These are phyloP conservation scores for Hephaestus fuliginosus DNA, from an alignment of 2,797 vertebrate genomes.

Conservation along the genomic window DNA sequence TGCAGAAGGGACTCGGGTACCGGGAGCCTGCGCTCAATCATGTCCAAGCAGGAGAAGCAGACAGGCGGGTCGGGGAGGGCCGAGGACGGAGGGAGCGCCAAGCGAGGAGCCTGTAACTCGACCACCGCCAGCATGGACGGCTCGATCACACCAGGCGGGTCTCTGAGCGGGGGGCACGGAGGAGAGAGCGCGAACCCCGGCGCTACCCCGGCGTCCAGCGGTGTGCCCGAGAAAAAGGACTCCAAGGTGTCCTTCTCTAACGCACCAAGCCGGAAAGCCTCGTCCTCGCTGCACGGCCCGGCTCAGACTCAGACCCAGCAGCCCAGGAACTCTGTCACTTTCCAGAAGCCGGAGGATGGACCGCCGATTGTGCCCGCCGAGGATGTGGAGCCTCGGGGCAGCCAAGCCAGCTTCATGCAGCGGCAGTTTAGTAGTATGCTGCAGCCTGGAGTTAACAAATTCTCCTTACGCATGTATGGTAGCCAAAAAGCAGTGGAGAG, in stretches of 20 bases:
- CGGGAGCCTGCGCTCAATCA: constrained; percentile 88
- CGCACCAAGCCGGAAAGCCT: constrained; percentile 88
- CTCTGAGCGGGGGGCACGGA: constrained; percentile 80
- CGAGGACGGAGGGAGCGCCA: constrained; percentile 81
- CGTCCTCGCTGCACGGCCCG: constrained; percentile 83
- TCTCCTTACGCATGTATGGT: constrained; percentile 99
- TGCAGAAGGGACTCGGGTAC: constrained; percentile 88
- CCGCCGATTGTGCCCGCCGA: constrained; percentile 89
- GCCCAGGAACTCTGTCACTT: constrained; percentile 88
- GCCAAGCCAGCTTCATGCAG: constrained; percentile 96
- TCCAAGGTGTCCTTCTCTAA: constrained; percentile 89
- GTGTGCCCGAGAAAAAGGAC: constrained; percentile 86
- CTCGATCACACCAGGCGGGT: constrained; percentile 82
- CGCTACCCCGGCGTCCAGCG: constrained; percentile 72
- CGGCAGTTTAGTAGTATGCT: constrained; percentile 96
- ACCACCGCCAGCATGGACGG: constrained; percentile 87
- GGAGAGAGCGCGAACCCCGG: constrained; percentile 77
- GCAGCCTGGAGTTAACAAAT: constrained; percentile 99
- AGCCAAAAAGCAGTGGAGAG: constrained; percentile 97
- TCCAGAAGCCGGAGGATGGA: constrained; percentile 88
- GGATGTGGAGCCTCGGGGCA: constrained; percentile 87
- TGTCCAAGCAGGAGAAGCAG: constrained; percentile 86
- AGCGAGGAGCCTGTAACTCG: constrained; percentile 84
- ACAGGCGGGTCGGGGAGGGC: constrained; percentile 75
- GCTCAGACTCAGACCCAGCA: constrained; percentile 79